These are phyloP conservation scores for Centroberyx gerrardi DNA, from an alignment of 2,797 vertebrate genomes.

Conservation along the genomic window DNA sequence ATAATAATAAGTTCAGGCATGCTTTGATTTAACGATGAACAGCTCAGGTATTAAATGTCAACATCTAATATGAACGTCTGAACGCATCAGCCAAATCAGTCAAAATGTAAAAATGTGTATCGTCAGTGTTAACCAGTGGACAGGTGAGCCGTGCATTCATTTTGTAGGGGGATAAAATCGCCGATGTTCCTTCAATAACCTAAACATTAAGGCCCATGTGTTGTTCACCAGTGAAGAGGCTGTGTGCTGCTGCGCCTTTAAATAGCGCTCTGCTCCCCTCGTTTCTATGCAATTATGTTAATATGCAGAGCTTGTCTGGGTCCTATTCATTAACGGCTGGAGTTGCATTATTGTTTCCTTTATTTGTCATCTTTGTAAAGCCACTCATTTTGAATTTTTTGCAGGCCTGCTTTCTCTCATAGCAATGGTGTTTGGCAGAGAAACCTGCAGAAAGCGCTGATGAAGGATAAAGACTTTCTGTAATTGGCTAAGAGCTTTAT, in stretches of 20 bases:
- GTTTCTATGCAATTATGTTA: constrained; percentile 92
- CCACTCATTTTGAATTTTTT: constrained; percentile 7
- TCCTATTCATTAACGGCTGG: constrained; percentile 85
- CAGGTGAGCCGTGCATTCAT: not conserved
- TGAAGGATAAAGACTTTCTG: constrained; percentile 20
- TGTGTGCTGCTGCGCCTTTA: constrained; percentile 85
- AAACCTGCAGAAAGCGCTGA: constrained; percentile 4
- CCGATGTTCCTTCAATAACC: not conserved
- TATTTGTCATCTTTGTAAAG: constrained; percentile 73
- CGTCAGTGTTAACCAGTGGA: not conserved
- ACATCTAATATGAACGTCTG: not conserved
- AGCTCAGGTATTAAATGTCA: not conserved
- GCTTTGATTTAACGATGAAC: not conserved
- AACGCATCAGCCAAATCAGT: not conserved
- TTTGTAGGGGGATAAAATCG: not conserved
- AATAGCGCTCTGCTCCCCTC: constrained; percentile 78
- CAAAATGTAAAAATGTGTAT: not conserved
- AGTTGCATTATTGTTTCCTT: constrained; percentile 83
- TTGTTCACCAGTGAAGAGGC: not conserved
- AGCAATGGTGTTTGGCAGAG: constrained; percentile 6
- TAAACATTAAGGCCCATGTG: not conserved
- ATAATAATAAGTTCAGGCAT: not conserved
- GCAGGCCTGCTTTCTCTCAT: constrained; percentile 21
- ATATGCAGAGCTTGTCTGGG: constrained; percentile 84
- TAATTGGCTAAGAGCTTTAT: constrained; percentile 2